Base-by-base conservation (phyloP, 2,888 invertebrate species). In the Spodoptera littoralis region DNA sequence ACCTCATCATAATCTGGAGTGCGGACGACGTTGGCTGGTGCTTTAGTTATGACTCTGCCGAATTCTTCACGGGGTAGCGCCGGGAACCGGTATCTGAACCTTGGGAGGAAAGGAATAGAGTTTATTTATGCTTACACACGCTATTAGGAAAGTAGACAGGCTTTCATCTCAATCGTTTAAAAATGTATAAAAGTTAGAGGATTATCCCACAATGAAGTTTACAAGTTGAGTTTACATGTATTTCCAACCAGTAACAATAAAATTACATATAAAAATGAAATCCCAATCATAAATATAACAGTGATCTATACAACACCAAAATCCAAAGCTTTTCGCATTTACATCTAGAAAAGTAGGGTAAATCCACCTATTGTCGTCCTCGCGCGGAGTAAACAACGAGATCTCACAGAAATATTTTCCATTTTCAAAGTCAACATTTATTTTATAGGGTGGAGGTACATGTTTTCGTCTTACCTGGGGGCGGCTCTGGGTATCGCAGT, bases 1-100 rank as follows among this genome's bases (percentile, higher is more conserved):
- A 91, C 95, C 93, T 89, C 95, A 72, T 87, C 94, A 72, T 89
- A 95, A 80, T 96, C 96, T 4, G 95, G 95, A 64, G 94, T 92
- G 64, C 95, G 95, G 0, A 95, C 92, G 9, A 94, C 91, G 60
- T 95, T 93, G 0, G 95, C 94, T 0, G 97, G 97, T 3, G 96
- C 96, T 70, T 97, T 96, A 77, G 96, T 97, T 9, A 97, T 95
- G 46, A 97, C 95, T 12, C 96, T 95, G 0, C 97, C 97, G 84
- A 96, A 97, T 2, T 97, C 96, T 44, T 97, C 97, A 30, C 95
- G 94, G 0, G 92, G 81, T 55, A 89, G 84, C 11, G 89, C 79
- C 4, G 90, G 90, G 70, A 91, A 95, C 45, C 90, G 92, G 78
- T 92, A 93, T 63, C 92, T 85, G 87, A 92, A 94, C 70, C 95